These are phyloP conservation scores for Metaphire vulgaris DNA, from an alignment of 1,140 invertebrate species.

Conservation along the genomic window DNA sequence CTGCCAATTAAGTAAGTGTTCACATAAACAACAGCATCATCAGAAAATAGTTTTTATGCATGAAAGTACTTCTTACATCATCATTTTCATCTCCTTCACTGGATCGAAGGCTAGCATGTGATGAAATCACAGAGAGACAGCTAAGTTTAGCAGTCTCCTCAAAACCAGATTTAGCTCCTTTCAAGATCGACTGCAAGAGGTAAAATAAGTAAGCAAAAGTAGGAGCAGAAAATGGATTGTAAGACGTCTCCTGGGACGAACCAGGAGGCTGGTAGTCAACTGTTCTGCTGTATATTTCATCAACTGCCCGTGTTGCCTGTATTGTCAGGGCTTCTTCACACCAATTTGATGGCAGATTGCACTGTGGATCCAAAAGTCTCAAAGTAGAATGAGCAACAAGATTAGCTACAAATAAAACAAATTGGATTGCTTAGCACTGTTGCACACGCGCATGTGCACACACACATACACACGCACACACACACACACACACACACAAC, in stretches of 20 bases:
- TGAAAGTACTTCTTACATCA: constrained; percentile 26
- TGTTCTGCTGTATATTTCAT: constrained; percentile 57
- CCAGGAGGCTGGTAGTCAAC: constrained; percentile 30
- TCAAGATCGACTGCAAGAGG: constrained; percentile 64
- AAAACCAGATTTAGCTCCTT: constrained; percentile 41
- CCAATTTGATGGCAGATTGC: constrained; percentile 71
- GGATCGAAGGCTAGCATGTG: constrained; percentile 63
- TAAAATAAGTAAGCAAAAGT: constrained; percentile 78
- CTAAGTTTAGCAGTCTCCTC: constrained; percentile 55
- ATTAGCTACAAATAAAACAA: constrained; percentile 52
- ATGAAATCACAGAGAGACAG: constrained; percentile 64
- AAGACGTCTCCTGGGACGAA: background rate
- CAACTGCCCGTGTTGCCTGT: constrained; percentile 60
- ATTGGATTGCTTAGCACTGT: too few species aligned
- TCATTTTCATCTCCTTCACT: constrained; percentile 39
- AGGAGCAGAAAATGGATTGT: constrained; percentile 58
- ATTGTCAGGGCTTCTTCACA: constrained; percentile 62
- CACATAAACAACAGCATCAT: too few species aligned
- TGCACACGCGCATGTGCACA: too few species aligned
- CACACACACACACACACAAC: too few species aligned
- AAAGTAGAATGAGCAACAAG: constrained; percentile 65
- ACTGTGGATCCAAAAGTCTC: constrained; percentile 67
- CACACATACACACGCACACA: too few species aligned
- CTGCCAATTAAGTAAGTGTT: too few species aligned
- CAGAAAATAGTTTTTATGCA: too few species aligned